A percentile compares a stretch with the other conserved stretches of the same genome.
Evolutionary conservation across 2,797 vertebrate species (phyloP).

Genomic region (Hippopotamyrus pictus): DNA sequence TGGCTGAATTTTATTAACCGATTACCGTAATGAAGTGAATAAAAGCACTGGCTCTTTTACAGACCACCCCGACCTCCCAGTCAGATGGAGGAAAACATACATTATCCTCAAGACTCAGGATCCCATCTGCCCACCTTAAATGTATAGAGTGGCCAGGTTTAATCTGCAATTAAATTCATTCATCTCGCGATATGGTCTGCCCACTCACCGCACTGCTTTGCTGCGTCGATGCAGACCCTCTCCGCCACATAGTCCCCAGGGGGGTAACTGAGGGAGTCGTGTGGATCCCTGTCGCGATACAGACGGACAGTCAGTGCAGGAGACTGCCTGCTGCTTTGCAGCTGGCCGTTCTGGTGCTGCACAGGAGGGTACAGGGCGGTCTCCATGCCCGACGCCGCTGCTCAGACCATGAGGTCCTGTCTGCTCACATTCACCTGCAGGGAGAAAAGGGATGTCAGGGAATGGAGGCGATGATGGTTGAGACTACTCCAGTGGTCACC

Average conservation of each 20-base stretch:
- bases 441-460: not conserved
- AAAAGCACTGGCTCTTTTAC: not conserved
- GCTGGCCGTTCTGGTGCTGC: constrained; percentile 60
- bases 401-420: not conserved
- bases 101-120: not conserved
- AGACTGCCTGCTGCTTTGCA: constrained; percentile 34
- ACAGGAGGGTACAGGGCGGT: constrained; percentile 17
- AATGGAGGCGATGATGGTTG: not conserved
- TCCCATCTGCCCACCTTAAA: not conserved
- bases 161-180: not conserved
- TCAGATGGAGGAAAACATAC: not conserved
- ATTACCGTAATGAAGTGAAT: not conserved
- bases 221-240: constrained; percentile 61
- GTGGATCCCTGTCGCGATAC: constrained; percentile 44
- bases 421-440: not conserved
- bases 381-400: not conserved
- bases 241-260: constrained; percentile 64
- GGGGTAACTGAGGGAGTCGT: constrained; percentile 54
- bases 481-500: not conserved
- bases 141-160: not conserved
- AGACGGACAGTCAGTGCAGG: constrained; percentile 55
- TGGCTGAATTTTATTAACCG: not conserved
- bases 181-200: not conserved
- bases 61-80: not conserved
- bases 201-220: constrained; percentile 64